Evolutionary conservation across 2,888 invertebrate species (phyloP).

Genomic region (Tineola bisselliella): DNA sequence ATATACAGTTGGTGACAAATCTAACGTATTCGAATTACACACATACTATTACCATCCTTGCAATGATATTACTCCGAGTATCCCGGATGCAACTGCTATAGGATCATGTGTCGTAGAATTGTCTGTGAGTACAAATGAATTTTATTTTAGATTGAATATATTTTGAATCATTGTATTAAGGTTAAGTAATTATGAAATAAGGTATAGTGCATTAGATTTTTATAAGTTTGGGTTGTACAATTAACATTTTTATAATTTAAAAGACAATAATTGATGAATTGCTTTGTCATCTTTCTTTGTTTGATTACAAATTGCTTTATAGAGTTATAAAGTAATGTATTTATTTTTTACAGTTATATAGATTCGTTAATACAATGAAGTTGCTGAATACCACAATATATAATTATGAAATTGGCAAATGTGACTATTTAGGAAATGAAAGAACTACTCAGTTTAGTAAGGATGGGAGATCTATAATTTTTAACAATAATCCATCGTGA

Average conservation of each 20-base stretch:
- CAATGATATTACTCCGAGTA: conserved; percentile 29
- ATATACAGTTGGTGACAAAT: conserved; percentile 26
- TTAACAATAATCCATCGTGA: conserved; percentile 46
- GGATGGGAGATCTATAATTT: conserved; percentile 39
- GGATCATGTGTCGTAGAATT: conserved; percentile 32
- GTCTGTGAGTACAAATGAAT: conserved; percentile 32
- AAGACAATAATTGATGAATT: background rate
- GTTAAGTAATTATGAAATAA: no score
- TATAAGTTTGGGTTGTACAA: no score
- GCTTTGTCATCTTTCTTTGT: background rate
- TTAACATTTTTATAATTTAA: no score
- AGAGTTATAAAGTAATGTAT: background rate
- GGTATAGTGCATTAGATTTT: no score
- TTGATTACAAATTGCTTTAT: background rate
- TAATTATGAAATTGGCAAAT: conserved; percentile 21
- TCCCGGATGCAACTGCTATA: conserved; percentile 22
- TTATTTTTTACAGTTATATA: conserved; percentile 32
- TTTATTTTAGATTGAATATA: conserved; percentile 11
- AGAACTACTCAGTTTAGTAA: conserved; percentile 31
- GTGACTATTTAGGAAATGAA: conserved; percentile 36
- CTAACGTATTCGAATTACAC: conserved; percentile 29
- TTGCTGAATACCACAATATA: conserved; percentile 22
- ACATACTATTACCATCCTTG: conserved; percentile 57
- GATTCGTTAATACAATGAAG: conserved; percentile 29
- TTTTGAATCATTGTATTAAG: background rate